Conservation (phyloP, 2,888 invertebrate genomes). For the Drosophila cyrtoloma region DNA sequence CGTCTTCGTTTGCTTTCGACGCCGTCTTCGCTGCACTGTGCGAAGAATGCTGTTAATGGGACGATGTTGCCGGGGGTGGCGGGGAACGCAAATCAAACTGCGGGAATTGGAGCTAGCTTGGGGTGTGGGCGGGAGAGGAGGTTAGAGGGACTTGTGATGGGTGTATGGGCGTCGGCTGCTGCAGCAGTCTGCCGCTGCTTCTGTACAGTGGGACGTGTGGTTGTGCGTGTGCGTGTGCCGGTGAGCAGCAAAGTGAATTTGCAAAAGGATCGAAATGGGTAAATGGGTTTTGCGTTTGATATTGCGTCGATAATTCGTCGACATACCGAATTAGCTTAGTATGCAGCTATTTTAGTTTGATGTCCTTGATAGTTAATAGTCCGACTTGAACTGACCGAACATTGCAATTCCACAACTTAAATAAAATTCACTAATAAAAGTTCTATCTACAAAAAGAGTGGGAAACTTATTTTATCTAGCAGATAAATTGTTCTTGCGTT, state of each 20-base stretch:
- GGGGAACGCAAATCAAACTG: conserved; percentile 18
- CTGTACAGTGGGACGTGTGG: conserved; percentile 1
- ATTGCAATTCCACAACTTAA: not conserved
- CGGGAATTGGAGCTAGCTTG: conserved; percentile 24
- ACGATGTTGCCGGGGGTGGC: not conserved
- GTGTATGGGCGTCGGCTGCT: conserved; percentile 46
- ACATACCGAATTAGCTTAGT: not conserved
- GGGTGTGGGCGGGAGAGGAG: not conserved
- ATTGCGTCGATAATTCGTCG: conserved; percentile 10
- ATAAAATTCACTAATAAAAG: not conserved
- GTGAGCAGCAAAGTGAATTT: conserved; percentile 18
- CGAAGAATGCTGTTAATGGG: conserved; percentile 49
- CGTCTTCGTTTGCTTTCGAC: conserved; percentile 24
- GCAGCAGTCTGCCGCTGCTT: conserved; percentile 17
- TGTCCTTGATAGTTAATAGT: not conserved
- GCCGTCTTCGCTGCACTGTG: conserved; percentile 56
- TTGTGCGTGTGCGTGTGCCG: conserved; percentile 17
- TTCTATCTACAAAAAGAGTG: not conserved
- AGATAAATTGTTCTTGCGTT: not conserved
- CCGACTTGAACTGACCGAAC: not conserved
- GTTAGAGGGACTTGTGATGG: not conserved
- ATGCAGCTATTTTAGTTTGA: not conserved
- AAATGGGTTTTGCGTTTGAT: conserved; percentile 11
- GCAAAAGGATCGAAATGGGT: conserved; percentile 14
- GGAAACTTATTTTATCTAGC: not conserved